These are phyloP conservation scores for Cordylochernes scorpioides DNA, from an alignment of 2,888 invertebrate genomes.

Conservation along the genomic window DNA sequence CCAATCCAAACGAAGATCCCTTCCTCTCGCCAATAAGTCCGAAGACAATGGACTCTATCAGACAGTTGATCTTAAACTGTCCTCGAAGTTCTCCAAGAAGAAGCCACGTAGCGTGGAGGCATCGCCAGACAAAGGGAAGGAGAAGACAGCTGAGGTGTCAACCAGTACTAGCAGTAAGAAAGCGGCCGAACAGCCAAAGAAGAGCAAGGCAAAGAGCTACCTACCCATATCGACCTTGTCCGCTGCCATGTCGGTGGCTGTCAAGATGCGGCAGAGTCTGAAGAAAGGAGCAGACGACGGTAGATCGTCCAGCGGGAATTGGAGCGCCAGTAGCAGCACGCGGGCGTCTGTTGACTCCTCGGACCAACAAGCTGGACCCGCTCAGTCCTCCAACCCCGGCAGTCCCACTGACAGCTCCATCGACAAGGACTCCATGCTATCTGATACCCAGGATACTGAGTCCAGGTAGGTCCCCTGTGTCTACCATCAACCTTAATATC, in stretches of 20 bases:
- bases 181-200: slow-evolving; percentile 1
- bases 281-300: slow-evolving; percentile 12
- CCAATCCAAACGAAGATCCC: not conserved
- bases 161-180: slow-evolving; percentile 1
- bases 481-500: too few relatives aligned
- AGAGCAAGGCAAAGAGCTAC: slow-evolving; percentile 4
- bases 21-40: not conserved
- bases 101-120: not conserved
- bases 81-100: not conserved
- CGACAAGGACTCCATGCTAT: slow-evolving; percentile 21
- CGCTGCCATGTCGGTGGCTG: slow-evolving; percentile 32
- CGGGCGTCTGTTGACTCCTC: slow-evolving; percentile 28
- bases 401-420: slow-evolving; percentile 19
- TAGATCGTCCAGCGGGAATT: slow-evolving; percentile 72
- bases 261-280: slow-evolving; percentile 38
- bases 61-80: slow-evolving; percentile 1
- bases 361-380: slow-evolving; percentile 19
- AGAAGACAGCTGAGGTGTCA: not conserved
- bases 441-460: slow-evolving; percentile 11
- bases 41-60: not conserved
- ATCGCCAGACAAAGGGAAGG: not conserved
- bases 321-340: slow-evolving; percentile 63
- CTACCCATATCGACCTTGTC: slow-evolving; percentile 19
- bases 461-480: slow-evolving; percentile 6
- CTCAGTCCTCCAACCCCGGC: slow-evolving; percentile 1